Evolutionary conservation across 2,888 invertebrate genomes (phyloP).

Genomic region (Himalopsyche kuldschensis): DNA sequence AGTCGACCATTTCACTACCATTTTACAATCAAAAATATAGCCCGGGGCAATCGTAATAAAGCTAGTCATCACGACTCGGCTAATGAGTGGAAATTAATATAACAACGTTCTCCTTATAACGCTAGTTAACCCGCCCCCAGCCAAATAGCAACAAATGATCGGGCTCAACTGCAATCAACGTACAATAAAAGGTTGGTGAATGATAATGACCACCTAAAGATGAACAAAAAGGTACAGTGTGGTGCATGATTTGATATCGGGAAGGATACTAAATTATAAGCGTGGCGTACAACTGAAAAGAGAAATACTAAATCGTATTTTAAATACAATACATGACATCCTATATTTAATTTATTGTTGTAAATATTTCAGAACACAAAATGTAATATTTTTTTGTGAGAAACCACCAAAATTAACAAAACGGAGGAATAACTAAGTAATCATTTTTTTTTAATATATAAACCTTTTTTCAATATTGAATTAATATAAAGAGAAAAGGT

Average conservation of each 20-base stretch:
- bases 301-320: too few relatives aligned
- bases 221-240: not conserved
- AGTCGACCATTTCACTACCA: not conserved
- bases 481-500: too few relatives aligned
- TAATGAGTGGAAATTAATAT: slow-evolving; percentile 6
- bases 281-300: too few relatives aligned
- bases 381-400: too few relatives aligned
- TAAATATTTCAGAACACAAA: too few relatives aligned
- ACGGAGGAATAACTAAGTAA: too few relatives aligned
- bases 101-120: not conserved
- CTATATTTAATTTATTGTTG: too few relatives aligned
- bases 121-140: not conserved
- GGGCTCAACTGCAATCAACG: not conserved
- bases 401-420: too few relatives aligned
- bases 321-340: too few relatives aligned
- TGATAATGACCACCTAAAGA: not conserved
- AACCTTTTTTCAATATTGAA: too few relatives aligned
- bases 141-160: not conserved
- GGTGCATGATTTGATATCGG: not conserved
- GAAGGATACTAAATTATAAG: too few relatives aligned
- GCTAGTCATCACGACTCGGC: not conserved
- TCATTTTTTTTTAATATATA: too few relatives aligned
- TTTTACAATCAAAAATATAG: not conserved
- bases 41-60: not conserved
- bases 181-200: not conserved